Conservation (phyloP, 2,888 invertebrate species). For the Idaea aversata region DNA sequence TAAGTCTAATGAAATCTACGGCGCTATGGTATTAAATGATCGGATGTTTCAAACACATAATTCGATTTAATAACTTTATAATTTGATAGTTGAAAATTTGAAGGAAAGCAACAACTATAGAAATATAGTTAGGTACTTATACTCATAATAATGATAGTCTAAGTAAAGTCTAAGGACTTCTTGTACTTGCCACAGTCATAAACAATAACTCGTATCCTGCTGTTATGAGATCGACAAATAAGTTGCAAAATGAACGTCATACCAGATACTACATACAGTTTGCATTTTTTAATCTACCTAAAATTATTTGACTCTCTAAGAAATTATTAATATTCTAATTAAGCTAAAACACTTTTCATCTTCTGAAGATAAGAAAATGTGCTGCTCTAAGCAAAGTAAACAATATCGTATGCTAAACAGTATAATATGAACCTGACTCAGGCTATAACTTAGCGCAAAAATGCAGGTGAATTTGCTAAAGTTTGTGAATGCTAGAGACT, state of each 20-base stretch:
- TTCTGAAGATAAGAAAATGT: neutral
- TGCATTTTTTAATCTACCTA: too few species aligned
- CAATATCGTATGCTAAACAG: constrained; percentile 5
- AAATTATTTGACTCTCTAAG: too few species aligned
- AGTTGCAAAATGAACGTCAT: too few species aligned
- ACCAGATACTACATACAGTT: too few species aligned
- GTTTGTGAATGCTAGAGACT: constrained; percentile 14
- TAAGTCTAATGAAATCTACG: constrained; percentile 63
- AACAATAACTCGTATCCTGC: too few species aligned
- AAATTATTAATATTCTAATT: neutral
- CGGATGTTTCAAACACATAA: constrained; percentile 32
- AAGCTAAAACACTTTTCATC: neutral
- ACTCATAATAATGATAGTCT: too few species aligned
- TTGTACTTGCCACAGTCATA: too few species aligned
- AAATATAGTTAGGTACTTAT: neutral
- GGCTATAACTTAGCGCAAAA: constrained; percentile 10
- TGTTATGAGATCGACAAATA: too few species aligned
- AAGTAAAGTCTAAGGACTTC: too few species aligned
- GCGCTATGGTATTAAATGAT: constrained; percentile 27
- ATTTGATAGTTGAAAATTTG: constrained; percentile 4
- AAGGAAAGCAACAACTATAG: too few species aligned
- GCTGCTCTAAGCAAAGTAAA: neutral
- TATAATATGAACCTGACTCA: neutral
- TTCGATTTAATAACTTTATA: constrained; percentile 26
- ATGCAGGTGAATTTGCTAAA: constrained; percentile 18